phyloP scores from a whole-genome alignment of 2,113 vertebrate species.

The Australoheros scitulus region DNA sequence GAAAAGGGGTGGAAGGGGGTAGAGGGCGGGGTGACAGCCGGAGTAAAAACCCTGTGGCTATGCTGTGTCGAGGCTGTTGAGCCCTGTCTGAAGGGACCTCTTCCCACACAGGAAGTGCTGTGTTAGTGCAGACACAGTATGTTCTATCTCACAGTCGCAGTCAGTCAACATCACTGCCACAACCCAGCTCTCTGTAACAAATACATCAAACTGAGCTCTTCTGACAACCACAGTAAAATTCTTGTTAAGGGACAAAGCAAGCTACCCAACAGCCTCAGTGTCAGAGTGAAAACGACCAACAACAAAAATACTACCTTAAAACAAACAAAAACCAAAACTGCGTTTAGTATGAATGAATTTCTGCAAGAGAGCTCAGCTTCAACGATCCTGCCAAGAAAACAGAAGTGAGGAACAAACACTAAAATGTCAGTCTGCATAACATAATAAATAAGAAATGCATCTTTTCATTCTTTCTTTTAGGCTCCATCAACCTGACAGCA shows the following conservation, averaged over 20 bases:
- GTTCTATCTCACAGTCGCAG: constrained; percentile 65
- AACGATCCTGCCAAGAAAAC: neutral
- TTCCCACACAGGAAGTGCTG: constrained; percentile 72
- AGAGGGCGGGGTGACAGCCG: constrained; percentile 55
- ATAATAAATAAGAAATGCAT: neutral
- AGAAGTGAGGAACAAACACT: neutral
- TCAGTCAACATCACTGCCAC: constrained; percentile 63
- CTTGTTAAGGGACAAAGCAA: constrained; percentile 29
- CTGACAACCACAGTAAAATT: constrained; percentile 55
- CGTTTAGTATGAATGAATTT: neutral
- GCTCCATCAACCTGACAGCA: neutral
- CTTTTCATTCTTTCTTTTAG: neutral
- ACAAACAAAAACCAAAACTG: constrained; percentile 6
- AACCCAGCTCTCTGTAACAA: constrained; percentile 49
- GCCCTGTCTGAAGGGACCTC: constrained; percentile 64
- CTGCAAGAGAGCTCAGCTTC: neutral
- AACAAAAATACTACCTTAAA: constrained; percentile 4
- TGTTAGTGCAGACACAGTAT: constrained; percentile 67
- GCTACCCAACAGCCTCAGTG: neutral
- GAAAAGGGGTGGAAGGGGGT: constrained; percentile 54
- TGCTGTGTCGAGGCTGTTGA: constrained; percentile 59
- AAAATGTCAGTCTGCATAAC: neutral
- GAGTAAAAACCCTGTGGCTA: constrained; percentile 77
- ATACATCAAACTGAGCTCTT: constrained; percentile 51
- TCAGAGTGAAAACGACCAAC: neutral